Evolutionary conservation across 2,113 vertebrate species (phyloP).

Genomic region (Microcebus ravelobensis): DNA sequence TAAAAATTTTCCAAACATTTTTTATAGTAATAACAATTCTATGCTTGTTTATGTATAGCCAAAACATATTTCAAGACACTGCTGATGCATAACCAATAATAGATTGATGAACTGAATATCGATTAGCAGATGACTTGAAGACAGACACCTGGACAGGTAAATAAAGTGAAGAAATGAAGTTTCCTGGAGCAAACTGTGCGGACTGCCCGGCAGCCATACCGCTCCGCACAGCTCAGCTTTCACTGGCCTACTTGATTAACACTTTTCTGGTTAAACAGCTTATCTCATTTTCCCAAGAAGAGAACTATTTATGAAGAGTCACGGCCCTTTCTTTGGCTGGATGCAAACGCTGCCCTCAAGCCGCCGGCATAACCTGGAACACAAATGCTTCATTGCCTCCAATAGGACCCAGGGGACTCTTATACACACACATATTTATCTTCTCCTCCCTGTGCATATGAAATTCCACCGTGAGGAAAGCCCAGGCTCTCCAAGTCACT

Average conservation of each 20-base stretch:
- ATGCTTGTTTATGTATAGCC: neutral
- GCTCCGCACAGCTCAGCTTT: constrained; percentile 66
- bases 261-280: constrained; percentile 70
- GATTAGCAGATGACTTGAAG: neutral
- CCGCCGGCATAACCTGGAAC: constrained; percentile 79
- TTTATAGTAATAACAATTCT: neutral
- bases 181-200: constrained; percentile 45
- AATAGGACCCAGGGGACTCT: constrained; percentile 71
- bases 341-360: constrained; percentile 85
- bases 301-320: constrained; percentile 82
- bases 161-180: constrained; percentile 50
- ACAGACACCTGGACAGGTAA: neutral
- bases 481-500: constrained; percentile 56
- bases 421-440: constrained; percentile 81
- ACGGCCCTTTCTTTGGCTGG: constrained; percentile 78
- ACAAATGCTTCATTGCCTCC: constrained; percentile 79
- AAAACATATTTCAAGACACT: constrained; percentile 46
- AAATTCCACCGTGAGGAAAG: constrained; percentile 72
- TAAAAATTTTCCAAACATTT: neutral
- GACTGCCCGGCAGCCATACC: constrained; percentile 2
- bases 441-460: constrained; percentile 70
- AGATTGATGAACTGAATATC: neutral
- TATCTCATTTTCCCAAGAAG: constrained; percentile 80
- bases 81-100: constrained; percentile 12
- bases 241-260: constrained; percentile 70